Evolutionary conservation across 1,140 invertebrate species (phyloP).

Genomic region (Formica selysi): DNA sequence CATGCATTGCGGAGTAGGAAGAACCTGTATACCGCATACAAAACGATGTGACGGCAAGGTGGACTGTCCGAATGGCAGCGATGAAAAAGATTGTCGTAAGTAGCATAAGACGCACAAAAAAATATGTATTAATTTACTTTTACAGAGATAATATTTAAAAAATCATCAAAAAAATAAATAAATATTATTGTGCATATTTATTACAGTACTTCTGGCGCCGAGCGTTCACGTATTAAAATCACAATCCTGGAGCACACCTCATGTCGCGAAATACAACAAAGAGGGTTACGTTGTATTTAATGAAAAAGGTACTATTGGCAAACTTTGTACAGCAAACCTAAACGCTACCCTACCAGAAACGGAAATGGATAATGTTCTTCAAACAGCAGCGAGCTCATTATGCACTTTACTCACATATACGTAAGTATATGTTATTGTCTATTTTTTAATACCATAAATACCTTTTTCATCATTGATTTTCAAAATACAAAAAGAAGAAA

Average conservation of each 20-base stretch:
- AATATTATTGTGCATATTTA: not conserved
- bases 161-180: not conserved
- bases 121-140: not conserved
- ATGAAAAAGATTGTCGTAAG: conserved; percentile 95
- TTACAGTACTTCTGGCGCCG: conserved; percentile 91
- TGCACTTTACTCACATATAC: conserved; percentile 92
- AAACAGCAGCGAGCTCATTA: conserved; percentile 91
- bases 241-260: conserved; percentile 88
- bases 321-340: conserved; percentile 92
- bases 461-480: not conserved
- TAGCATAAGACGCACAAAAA: conserved; percentile 67
- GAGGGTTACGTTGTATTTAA: conserved; percentile 94
- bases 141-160: not conserved
- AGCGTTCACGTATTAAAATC: conserved; percentile 88
- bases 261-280: conserved; percentile 89
- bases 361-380: conserved; percentile 87
- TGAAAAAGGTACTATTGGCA: conserved; percentile 92
- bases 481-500: not conserved
- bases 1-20: conserved; percentile 92
- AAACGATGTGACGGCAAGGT: conserved; percentile 93
- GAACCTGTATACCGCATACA: conserved; percentile 90
- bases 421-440: conserved; percentile 84
- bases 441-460: not conserved
- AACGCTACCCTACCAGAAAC: conserved; percentile 86
- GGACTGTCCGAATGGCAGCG: conserved; percentile 94